phyloP scores from a whole-genome alignment of 2,888 invertebrate species.

The Cybosia mesomella region DNA sequence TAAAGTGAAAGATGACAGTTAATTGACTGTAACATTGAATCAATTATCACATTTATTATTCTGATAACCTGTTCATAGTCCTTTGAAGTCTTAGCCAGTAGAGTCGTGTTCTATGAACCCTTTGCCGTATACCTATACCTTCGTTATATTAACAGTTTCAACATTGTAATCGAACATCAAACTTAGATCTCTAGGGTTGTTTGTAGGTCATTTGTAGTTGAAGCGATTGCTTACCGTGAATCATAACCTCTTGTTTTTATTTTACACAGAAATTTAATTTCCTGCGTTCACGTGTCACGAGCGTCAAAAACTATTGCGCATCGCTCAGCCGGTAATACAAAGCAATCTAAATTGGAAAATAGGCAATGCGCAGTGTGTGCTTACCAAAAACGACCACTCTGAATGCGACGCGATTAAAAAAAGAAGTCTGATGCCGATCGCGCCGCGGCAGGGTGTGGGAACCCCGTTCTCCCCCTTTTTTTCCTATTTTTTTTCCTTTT shows the following conservation, averaged over 20 bases:
- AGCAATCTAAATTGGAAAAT: constrained; percentile 88
- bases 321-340: constrained; percentile 86
- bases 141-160: background rate
- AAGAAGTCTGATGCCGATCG: constrained; percentile 87
- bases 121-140: background rate
- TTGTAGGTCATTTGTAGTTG: background rate
- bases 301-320: constrained; percentile 86
- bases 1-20: background rate
- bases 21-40: background rate
- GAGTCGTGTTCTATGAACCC: background rate
- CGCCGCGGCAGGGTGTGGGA: constrained; percentile 77
- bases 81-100: background rate
- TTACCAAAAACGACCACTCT: constrained; percentile 85
- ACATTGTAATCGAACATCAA: background rate
- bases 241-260: constrained; percentile 45
- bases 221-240: background rate
- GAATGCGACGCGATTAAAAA: constrained; percentile 87
- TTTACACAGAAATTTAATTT: constrained; percentile 80
- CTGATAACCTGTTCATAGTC: background rate
- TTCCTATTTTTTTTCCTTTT: constrained; percentile 78
- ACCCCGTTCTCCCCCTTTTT: constrained; percentile 70
- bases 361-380: constrained; percentile 87
- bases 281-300: constrained; percentile 80
- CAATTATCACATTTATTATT: background rate
- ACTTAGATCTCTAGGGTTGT: too few species aligned